Evolutionary conservation across 2,113 vertebrate genomes (phyloP).

Genomic region (Cairina moschata): DNA sequence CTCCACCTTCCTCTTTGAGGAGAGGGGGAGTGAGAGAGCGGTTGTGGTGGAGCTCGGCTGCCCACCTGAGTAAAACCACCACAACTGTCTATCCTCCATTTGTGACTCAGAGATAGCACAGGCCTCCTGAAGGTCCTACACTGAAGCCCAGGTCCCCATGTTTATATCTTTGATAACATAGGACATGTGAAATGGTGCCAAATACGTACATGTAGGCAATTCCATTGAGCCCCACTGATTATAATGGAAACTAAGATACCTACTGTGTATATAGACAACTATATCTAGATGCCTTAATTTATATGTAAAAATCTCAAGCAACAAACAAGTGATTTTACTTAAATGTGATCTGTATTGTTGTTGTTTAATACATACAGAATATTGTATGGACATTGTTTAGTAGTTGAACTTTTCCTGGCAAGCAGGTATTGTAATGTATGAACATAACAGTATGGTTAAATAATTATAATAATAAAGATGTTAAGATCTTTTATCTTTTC

Average conservation of each 20-base stretch:
- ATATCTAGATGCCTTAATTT: neutral
- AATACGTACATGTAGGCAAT: neutral
- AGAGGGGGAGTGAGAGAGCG: no score
- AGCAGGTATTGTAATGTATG: neutral
- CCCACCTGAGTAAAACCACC: no score
- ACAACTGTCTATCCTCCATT: neutral
- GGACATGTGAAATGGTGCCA: fast-evolving
- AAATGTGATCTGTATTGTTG: neutral
- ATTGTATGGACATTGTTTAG: neutral
- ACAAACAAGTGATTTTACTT: neutral
- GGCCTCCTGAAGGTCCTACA: neutral
- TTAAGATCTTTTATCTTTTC: neutral
- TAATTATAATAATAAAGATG: neutral
- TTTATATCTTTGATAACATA: neutral
- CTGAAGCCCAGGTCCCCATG: fast-evolving
- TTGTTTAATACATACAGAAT: neutral
- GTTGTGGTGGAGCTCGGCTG: no score
- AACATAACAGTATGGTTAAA: neutral
- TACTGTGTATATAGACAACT: neutral
- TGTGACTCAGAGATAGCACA: neutral
- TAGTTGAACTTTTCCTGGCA: neutral
- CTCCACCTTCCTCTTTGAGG: no score
- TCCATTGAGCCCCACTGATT: neutral
- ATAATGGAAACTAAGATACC: neutral
- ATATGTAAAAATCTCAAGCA: neutral